A percentile compares a stretch with the other conserved stretches of the same genome.
phyloP scores from a whole-genome alignment of 2,113 vertebrate genomes.

The Limnothrissa miodon region DNA sequence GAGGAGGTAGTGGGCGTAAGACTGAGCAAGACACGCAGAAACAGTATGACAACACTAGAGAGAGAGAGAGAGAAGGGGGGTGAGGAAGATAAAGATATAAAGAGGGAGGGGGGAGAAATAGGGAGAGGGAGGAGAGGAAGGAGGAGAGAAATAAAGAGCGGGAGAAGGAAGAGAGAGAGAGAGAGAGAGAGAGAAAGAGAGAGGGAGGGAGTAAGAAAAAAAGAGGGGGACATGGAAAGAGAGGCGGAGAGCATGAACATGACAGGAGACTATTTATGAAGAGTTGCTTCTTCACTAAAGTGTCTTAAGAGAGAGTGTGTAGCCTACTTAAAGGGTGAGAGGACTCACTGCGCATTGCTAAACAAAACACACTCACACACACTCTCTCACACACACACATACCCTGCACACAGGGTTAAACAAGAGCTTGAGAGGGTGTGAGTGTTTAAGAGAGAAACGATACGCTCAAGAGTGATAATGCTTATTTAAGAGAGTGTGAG shows the following conservation, averaged over 20 bases:
- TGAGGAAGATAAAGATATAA: too few species aligned
- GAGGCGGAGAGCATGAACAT: background rate
- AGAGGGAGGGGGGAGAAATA: too few species aligned
- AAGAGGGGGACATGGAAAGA: background rate
- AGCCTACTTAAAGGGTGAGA: background rate
- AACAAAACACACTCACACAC: background rate
- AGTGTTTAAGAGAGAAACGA: background rate
- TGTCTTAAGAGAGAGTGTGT: background rate
- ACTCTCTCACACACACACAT: background rate
- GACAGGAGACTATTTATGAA: background rate
- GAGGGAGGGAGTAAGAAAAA: background rate
- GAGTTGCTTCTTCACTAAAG: background rate
- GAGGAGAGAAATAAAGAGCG: background rate
- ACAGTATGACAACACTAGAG: too few species aligned
- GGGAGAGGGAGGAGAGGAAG: constrained; percentile 1
- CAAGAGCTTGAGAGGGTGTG: constrained; percentile 51
- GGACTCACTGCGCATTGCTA: background rate
- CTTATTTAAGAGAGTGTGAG: constrained; percentile 1
- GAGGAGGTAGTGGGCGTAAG: background rate
- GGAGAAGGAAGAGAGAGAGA: background rate
- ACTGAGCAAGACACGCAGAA: too few species aligned
- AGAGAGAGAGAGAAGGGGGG: background rate
- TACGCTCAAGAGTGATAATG: constrained; percentile 10
- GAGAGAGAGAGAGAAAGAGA: background rate
- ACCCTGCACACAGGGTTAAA: constrained; percentile 39